Percentiles rank a stretch among this genome's conserved stretches.
These are phyloP conservation scores for Dipodomys spectabilis DNA, from an alignment of 2,113 vertebrate species.

Conservation along the genomic window DNA sequence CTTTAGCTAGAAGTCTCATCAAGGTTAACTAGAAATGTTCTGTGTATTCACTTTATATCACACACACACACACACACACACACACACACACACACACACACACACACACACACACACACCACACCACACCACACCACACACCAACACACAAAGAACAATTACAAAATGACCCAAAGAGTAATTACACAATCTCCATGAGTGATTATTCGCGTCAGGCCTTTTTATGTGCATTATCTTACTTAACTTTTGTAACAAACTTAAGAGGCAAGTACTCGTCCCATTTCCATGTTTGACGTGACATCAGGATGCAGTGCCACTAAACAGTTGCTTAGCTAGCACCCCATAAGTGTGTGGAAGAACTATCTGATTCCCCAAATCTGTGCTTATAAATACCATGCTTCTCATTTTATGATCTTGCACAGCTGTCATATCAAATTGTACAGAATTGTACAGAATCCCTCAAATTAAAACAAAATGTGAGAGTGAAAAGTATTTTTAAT, in stretches of 20 bases:
- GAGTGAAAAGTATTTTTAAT: background rate
- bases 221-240: background rate
- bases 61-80: too few relatives aligned
- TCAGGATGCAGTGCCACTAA: background rate
- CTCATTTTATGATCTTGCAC: background rate
- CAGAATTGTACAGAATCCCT: background rate
- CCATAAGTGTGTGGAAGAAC: background rate
- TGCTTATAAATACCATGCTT: conserved; percentile 19
- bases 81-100: too few relatives aligned
- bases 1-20: background rate
- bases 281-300: background rate
- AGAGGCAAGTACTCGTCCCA: background rate
- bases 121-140: too few relatives aligned
- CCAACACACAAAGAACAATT: too few relatives aligned
- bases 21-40: too few relatives aligned
- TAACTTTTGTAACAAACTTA: background rate
- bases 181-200: background rate
- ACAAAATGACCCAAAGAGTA: background rate
- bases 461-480: background rate
- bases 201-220: background rate
- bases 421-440: background rate
- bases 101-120: too few relatives aligned
- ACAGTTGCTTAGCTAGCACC: background rate
- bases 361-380: background rate
- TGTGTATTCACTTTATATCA: too few relatives aligned